Evolutionary conservation across 2,113 vertebrate species (phyloP).

Genomic region (Bufo gargarizans): DNA sequence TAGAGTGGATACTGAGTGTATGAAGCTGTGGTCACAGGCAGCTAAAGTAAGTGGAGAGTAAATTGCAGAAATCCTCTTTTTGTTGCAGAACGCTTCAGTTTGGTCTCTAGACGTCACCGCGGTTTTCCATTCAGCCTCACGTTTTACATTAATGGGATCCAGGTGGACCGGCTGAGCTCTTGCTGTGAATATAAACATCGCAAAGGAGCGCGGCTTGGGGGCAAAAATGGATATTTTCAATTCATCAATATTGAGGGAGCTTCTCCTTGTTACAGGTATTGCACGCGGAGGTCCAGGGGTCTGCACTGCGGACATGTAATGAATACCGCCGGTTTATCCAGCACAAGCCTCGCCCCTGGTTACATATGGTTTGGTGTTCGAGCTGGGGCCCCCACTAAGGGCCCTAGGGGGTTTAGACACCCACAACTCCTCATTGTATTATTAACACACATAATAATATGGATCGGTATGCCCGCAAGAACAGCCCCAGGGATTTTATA

Average conservation of each 20-base stretch:
- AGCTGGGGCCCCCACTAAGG: too few species aligned
- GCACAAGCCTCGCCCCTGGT: too few species aligned
- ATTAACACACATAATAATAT: too few species aligned
- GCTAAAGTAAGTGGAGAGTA: too few species aligned
- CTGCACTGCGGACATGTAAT: neutral
- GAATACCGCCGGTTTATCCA: neutral
- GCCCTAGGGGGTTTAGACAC: too few species aligned
- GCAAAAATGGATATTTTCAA: slow-evolving; percentile 82
- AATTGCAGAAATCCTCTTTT: neutral
- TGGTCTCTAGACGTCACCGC: slow-evolving; percentile 84
- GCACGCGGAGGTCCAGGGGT: neutral
- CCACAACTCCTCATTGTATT: too few species aligned
- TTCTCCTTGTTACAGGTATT: slow-evolving; percentile 87
- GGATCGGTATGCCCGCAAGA: too few species aligned
- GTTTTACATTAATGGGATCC: slow-evolving; percentile 89
- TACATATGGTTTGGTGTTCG: too few species aligned
- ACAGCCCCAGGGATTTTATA: too few species aligned
- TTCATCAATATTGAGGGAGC: slow-evolving; percentile 81
- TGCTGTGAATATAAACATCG: slow-evolving; percentile 94
- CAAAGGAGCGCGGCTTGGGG: slow-evolving; percentile 77
- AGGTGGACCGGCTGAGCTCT: slow-evolving; percentile 90
- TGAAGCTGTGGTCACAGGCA: too few species aligned
- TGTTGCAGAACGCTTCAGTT: slow-evolving; percentile 85
- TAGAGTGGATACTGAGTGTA: too few species aligned
- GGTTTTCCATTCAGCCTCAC: slow-evolving; percentile 97